Evolutionary conservation across 2,797 vertebrate species (phyloP).

Genomic region (Fistularia commersonii): DNA sequence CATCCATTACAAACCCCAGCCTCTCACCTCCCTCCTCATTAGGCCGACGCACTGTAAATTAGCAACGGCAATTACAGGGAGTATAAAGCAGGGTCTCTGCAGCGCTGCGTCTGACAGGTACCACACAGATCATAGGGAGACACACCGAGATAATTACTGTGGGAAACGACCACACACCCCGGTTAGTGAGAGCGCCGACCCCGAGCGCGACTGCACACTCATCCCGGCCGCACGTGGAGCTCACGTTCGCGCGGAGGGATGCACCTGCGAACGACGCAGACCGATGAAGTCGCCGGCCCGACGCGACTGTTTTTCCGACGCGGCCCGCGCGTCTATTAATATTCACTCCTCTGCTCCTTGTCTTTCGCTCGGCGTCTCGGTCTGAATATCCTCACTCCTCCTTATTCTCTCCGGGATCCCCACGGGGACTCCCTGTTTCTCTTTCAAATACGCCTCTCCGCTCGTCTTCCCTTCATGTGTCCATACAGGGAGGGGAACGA

Average conservation of each 20-base stretch:
- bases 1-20: conserved; percentile 81
- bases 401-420: conserved; percentile 67
- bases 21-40: conserved; percentile 78
- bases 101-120: conserved; percentile 69
- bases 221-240: conserved; percentile 7
- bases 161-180: conserved; percentile 70
- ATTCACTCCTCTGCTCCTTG: conserved; percentile 75
- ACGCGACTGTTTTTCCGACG: conserved; percentile 66
- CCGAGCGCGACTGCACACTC: conserved; percentile 37
- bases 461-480: conserved; percentile 72
- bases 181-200: conserved; percentile 30
- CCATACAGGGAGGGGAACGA: conserved; percentile 61
- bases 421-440: conserved; percentile 75
- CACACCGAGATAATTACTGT: conserved; percentile 70
- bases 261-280: conserved; percentile 24
- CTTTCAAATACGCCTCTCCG: conserved; percentile 75
- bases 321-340: conserved; percentile 71
- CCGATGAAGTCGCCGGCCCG: conserved; percentile 40
- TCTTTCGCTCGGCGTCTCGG: conserved; percentile 17
- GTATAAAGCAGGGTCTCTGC: conserved; percentile 66
- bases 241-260: conserved; percentile 46
- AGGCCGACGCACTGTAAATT: conserved; percentile 79
- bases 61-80: conserved; percentile 77
- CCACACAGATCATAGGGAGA: conserved; percentile 72
- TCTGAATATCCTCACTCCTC: conserved; percentile 40